Base-by-base conservation (phyloP, 2,797 vertebrate species). In the Cossypha polioptera region DNA sequence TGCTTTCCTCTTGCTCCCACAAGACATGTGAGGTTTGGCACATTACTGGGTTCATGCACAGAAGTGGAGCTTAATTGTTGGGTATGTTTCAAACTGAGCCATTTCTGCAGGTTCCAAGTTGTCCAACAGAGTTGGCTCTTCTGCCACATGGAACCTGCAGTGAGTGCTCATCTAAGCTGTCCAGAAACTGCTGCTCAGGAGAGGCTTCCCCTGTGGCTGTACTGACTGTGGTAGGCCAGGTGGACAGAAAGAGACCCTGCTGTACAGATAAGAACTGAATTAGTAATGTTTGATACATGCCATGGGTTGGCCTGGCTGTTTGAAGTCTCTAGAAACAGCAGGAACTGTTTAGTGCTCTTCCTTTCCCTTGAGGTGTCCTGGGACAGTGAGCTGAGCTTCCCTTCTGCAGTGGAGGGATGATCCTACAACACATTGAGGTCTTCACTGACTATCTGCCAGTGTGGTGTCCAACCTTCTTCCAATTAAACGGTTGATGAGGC, bases 111-210 rank as follows among this genome's bases (percentile, higher is more conserved):
- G 19, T 65, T 94, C 28, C 25, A 1, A 0, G 51, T 22, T 83
- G 47, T 68, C 65, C 51, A 33, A 11, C 0, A 5, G 62, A 66
- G 16, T 10, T 53, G 54, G 8, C 8, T 72, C 11, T 19, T 50
- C 50, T 72, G 29, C 36, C 2, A 3, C 0, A 0, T 7, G 36
- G 19, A 15, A 31, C 4, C 29, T 65, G 22, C 25, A 69, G 43
- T 13, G n/a, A 59, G 28, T 24, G 12, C 17, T 76, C 2, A 0
- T n/a, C 17, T 25, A 40, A 48, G 35, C 18, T 63, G 48, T 47
- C 28, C 48, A 59, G 71, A 57, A 74, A 15, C 15, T 45, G 13
- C 14, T 79, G 8, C 48, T 40, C 8, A 22, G 62, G 33, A 81
- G 9, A 42, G 7, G 20, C 12, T 84, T 68, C 26, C 47, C 15